Conservation (phyloP, 2,797 vertebrate genomes). For the Propithecus deckenii region DNA sequence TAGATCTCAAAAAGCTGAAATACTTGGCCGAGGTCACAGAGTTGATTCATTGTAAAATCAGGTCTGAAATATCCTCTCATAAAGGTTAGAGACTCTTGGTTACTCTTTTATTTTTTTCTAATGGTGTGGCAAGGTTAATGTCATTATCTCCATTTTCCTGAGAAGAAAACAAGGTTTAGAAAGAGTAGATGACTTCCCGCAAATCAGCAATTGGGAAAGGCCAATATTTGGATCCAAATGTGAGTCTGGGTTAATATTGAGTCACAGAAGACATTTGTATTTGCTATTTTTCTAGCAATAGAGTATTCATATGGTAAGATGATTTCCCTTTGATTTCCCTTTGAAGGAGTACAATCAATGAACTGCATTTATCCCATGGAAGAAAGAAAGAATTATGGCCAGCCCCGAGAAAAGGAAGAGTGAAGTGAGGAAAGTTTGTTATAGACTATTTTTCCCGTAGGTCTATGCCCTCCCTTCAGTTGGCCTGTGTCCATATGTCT, state of each 20-base stretch:
- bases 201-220: background rate
- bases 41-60: background rate
- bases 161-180: background rate
- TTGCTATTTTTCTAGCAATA: slow-evolving; percentile 6
- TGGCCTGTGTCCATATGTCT: background rate
- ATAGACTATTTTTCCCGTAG: background rate
- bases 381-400: background rate
- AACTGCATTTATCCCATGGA: background rate
- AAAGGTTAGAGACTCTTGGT: background rate
- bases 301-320: background rate
- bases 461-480: background rate
- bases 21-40: slow-evolving; percentile 18
- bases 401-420: background rate
- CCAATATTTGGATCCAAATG: background rate
- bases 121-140: background rate
- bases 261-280: background rate
- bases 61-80: background rate
- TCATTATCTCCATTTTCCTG: background rate
- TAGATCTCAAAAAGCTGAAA: background rate
- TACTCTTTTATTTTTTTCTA: background rate
- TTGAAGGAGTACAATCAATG: background rate
- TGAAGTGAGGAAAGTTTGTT: background rate
- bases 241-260: background rate
- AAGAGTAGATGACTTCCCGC: background rate
- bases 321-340: background rate